These are phyloP conservation scores for Catharus ustulatus DNA, from an alignment of 2,797 vertebrate species.

Conservation along the genomic window DNA sequence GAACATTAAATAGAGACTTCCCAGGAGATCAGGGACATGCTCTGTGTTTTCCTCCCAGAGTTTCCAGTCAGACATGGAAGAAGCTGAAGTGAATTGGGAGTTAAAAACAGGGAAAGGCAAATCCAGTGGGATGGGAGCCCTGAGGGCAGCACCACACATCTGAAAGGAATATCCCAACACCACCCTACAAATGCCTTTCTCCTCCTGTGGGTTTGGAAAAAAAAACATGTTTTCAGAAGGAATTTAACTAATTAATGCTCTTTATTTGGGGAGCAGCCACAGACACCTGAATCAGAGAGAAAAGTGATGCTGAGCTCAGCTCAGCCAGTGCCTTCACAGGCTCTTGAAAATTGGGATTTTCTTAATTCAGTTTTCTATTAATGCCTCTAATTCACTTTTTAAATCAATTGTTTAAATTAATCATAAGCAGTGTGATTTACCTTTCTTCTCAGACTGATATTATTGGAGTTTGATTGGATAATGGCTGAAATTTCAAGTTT, in stretches of 20 bases:
- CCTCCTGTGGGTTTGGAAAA: neutral
- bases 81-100: neutral
- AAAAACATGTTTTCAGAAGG: neutral
- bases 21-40: neutral
- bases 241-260: neutral
- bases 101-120: neutral
- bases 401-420: neutral
- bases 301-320: neutral
- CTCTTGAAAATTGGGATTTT: neutral
- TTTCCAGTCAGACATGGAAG: neutral
- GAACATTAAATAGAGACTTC: conserved; percentile 40
- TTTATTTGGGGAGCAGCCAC: no score
- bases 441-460: no score
- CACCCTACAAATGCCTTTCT: neutral
- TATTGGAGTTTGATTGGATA: no score
- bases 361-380: no score
- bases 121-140: neutral
- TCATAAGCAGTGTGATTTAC: neutral
- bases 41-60: neutral
- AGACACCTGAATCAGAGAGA: neutral
- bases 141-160: neutral
- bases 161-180: neutral
- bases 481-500: no score
- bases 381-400: neutral
- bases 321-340: fast-evolving